Evolutionary conservation across 2,797 vertebrate genomes (phyloP), one percentile per base, ranked within the genome.

Genomic region (Gorsachius magnificus): DNA sequence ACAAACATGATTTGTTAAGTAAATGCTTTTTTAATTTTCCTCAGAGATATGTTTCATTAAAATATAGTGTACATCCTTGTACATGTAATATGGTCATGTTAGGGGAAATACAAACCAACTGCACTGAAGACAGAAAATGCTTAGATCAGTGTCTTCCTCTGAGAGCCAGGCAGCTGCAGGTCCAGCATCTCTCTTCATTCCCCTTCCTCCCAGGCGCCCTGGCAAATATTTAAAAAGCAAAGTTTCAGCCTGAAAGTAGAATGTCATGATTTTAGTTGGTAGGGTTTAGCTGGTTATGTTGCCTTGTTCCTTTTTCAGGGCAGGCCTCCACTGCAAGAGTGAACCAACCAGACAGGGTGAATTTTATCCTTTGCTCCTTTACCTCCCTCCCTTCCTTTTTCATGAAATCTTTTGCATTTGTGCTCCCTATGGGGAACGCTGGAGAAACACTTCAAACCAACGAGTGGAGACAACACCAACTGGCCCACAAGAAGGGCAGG

Each of bases 231-330:
- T 80, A 33, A 54, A 80, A 74, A 43, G 13, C 78, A 53, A 36
- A 64, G 8, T 24, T 57, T 63, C 70, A 66, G 48, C 29, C 29
- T 26, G 16, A 50, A 63, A 4, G 3, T 19, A 22, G 26, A 66
- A 43, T 65, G 70, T 61, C 50, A 36, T 0, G 0, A 11, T 36
- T 69, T 61, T 0, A 0, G 4, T 26, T 43, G 8, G 10, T 7
- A 83, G 11, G 24, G 35, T 77, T 85, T 41, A 36, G 13, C 31
- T 54, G 13, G 8, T 38, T 28, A 36, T 1, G 0, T 68, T 28
- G 50, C 43, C 56, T 29, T 6, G 2, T 36, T 57, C 46, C 53
- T 56, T 68, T 71, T 46, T 26, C 61, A 57, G 35, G 31, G 25
- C 29, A 79, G 35, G 13, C 58, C 13, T 69, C 24, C 25, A 14